phyloP scores from a whole-genome alignment of 2,113 vertebrate species.

The Myiagra hebetior region DNA sequence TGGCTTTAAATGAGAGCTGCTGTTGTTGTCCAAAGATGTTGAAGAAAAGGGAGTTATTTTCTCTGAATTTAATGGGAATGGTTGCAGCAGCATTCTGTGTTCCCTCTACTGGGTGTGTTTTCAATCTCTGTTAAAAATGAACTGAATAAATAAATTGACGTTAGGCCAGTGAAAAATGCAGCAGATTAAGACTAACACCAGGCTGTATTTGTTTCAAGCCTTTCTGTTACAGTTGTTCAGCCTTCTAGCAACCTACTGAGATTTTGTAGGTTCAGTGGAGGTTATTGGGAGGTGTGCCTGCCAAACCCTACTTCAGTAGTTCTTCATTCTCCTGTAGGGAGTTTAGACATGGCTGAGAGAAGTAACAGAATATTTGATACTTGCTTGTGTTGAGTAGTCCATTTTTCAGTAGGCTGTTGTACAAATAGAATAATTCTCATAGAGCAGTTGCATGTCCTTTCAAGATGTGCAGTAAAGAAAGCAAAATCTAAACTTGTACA shows the following conservation, averaged over 20 bases:
- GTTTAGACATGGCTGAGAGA: background rate
- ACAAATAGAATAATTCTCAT: background rate
- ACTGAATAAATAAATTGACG: background rate
- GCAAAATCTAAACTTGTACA: background rate
- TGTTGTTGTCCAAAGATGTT: background rate
- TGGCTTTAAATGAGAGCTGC: constrained; percentile 2
- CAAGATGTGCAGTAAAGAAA: background rate
- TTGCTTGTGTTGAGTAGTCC: background rate
- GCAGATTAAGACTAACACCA: background rate
- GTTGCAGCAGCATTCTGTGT: background rate
- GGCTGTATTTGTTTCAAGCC: background rate
- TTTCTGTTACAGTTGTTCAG: background rate
- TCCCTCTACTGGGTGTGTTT: background rate
- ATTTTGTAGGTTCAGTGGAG: background rate
- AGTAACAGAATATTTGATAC: background rate
- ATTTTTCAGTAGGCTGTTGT: background rate
- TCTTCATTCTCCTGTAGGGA: background rate
- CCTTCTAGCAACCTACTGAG: background rate
- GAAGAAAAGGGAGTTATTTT: background rate
- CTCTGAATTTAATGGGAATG: background rate
- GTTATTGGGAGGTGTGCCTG: fast-evolving
- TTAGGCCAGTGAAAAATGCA: background rate
- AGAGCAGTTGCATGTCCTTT: background rate
- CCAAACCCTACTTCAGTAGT: background rate
- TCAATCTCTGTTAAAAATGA: background rate